These are phyloP conservation scores for Erebia ligea DNA, from an alignment of 2,888 invertebrate genomes.

Conservation along the genomic window DNA sequence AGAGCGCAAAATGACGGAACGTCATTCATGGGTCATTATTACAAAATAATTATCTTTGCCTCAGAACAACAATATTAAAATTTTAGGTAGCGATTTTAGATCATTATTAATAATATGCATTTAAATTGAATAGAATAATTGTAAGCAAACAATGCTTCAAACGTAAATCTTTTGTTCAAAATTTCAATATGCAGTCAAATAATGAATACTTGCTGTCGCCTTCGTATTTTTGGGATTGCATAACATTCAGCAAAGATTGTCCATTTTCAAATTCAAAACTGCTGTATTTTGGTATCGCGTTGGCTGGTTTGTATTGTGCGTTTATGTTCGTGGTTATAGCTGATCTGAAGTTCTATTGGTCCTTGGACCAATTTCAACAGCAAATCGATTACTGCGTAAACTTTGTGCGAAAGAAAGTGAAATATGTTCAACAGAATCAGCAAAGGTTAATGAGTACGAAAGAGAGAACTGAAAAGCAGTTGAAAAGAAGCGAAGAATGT, in stretches of 20 bases:
- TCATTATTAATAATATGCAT: neutral
- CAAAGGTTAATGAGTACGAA: constrained; percentile 57
- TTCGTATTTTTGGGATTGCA: constrained; percentile 69
- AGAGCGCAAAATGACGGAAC: too few species aligned
- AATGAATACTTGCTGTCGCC: constrained; percentile 43
- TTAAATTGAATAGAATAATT: neutral
- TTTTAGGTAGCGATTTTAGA: neutral
- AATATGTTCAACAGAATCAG: constrained; percentile 58
- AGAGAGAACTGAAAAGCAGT: constrained; percentile 61
- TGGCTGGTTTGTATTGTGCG: constrained; percentile 56
- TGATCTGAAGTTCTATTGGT: constrained; percentile 67
- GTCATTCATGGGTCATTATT: too few species aligned
- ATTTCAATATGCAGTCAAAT: constrained; percentile 47
- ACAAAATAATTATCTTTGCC: neutral
- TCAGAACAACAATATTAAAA: too few species aligned
- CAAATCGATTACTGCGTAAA: constrained; percentile 62
- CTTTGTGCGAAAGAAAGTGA: constrained; percentile 60
- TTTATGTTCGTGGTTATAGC: constrained; percentile 58
- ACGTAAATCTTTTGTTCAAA: constrained; percentile 30
- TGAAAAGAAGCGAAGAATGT: constrained; percentile 55
- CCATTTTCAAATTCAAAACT: constrained; percentile 63
- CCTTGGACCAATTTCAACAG: constrained; percentile 58
- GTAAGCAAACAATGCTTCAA: neutral
- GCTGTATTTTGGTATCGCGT: constrained; percentile 58
- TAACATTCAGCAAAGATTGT: constrained; percentile 63